These are phyloP conservation scores for Hypena proboscidalis DNA, from an alignment of 2,888 invertebrate species.

Conservation along the genomic window DNA sequence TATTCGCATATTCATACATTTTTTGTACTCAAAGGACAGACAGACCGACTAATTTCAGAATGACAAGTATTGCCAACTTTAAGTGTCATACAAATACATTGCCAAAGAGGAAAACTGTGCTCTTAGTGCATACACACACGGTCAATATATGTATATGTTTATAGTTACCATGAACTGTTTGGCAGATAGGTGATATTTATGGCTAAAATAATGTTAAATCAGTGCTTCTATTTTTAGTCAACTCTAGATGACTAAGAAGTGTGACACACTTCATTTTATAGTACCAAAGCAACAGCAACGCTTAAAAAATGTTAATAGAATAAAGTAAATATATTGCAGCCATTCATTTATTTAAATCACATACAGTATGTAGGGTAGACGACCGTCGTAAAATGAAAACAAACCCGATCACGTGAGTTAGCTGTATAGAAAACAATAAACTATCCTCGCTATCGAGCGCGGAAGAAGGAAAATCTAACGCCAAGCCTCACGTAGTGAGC, in stretches of 20 bases:
- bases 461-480: conserved; percentile 29
- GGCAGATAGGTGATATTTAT: background rate
- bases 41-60: too few relatives aligned
- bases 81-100: background rate
- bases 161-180: background rate
- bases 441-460: background rate
- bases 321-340: too few relatives aligned
- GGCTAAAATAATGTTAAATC: too few relatives aligned
- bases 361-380: conserved; percentile 10
- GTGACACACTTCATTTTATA: too few relatives aligned
- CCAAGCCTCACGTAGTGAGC: conserved; percentile 1
- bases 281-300: too few relatives aligned
- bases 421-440: conserved; percentile 21
- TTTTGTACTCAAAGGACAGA: background rate
- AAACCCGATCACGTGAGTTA: conserved; percentile 24
- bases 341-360: too few relatives aligned
- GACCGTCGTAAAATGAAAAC: conserved; percentile 18
- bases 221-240: too few relatives aligned
- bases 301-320: too few relatives aligned
- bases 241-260: too few relatives aligned
- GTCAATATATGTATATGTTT: background rate
- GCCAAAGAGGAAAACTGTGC: background rate
- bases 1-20: background rate
- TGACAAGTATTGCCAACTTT: conserved; percentile 2
- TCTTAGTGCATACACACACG: background rate